Percentiles rank a stretch among this genome's conserved stretches.
These are phyloP conservation scores for Chaetura pelagica DNA, from an alignment of 2,113 vertebrate genomes.

Conservation along the genomic window DNA sequence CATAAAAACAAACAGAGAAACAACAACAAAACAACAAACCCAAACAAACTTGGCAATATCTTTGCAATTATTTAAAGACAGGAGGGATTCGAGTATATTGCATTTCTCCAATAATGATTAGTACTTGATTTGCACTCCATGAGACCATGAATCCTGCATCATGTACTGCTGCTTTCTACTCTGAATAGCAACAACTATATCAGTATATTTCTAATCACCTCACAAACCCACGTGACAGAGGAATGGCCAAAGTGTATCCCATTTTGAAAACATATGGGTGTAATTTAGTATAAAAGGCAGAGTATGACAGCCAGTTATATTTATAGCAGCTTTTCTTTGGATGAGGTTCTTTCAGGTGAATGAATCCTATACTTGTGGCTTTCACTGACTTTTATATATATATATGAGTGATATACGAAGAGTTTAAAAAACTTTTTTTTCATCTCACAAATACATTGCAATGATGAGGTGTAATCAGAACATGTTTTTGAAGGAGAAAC, in stretches of 20 bases:
- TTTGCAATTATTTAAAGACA: not conserved
- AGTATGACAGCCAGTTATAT: not conserved
- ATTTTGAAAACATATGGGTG: not conserved
- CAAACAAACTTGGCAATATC: not conserved
- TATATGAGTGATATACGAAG: not conserved
- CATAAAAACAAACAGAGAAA: no score
- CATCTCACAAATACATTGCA: not conserved
- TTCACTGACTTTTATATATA: not conserved
- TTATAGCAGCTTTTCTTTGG: not conserved
- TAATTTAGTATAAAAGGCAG: not conserved
- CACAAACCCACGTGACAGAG: not conserved
- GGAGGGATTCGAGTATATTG: not conserved
- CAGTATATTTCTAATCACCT: not conserved
- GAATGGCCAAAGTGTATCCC: not conserved
- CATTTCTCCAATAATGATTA: not conserved
- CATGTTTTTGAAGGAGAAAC: not conserved
- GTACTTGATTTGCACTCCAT: not conserved
- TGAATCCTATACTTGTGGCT: not conserved
- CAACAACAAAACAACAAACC: not conserved
- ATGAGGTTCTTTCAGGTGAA: not conserved
- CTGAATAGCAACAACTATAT: not conserved
- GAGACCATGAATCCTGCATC: not conserved
- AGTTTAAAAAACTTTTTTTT: not conserved
- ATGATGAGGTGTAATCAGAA: not conserved
- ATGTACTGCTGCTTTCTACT: not conserved